Conservation (phyloP, 1,140 invertebrate species). For the Brachionus plicatilis region DNA sequence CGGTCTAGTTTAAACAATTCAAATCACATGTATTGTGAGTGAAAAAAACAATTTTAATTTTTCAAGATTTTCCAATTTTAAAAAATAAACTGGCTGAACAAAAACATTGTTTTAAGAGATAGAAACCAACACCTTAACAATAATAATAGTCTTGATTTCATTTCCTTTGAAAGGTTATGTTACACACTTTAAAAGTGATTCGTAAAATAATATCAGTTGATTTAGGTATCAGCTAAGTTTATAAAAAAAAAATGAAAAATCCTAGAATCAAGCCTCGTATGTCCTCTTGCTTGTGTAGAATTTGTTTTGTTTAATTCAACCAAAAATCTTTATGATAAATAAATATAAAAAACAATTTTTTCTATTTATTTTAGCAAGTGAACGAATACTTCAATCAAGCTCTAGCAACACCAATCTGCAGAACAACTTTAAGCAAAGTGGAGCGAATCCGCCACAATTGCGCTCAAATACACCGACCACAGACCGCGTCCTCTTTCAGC, state of each 20-base stretch:
- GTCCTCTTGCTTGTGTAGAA: not conserved
- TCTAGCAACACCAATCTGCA: not conserved
- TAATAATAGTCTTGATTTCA: not conserved
- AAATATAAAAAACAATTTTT: not conserved
- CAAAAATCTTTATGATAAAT: not conserved
- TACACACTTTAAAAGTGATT: not conserved
- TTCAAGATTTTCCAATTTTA: not conserved
- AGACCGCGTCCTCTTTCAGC: conserved; percentile 20
- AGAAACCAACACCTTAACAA: not conserved
- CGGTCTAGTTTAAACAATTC: not conserved
- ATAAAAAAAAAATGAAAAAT: not conserved
- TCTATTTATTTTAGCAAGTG: not conserved
- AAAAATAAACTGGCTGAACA: not conserved
- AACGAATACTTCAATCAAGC: conserved; percentile 25
- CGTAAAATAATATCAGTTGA: not conserved
- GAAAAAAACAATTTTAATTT: not conserved
- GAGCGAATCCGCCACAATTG: not conserved
- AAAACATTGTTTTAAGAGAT: not conserved
- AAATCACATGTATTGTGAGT: not conserved
- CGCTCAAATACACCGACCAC: conserved; percentile 37
- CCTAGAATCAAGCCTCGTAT: not conserved
- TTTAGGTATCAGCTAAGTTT: not conserved
- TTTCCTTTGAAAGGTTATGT: not conserved
- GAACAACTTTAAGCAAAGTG: not conserved
- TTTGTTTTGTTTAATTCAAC: not conserved